Percentiles rank a stretch among this genome's conserved stretches.
Evolutionary conservation across 2,113 vertebrate species (phyloP).

Genomic region (Laticauda laticaudata): DNA sequence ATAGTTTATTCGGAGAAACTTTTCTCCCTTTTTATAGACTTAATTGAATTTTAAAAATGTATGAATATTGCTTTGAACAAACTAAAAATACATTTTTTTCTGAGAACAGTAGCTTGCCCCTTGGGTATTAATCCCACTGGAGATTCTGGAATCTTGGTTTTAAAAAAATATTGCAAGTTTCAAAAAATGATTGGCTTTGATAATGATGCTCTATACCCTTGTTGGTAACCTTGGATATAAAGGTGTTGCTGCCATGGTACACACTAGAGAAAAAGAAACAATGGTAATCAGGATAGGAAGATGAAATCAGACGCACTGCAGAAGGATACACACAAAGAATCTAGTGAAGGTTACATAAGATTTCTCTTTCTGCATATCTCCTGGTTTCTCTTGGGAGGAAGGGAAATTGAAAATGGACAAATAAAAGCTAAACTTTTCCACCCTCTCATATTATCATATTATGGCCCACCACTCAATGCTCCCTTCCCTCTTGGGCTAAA

Average conservation of each 20-base stretch:
- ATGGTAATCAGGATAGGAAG: constrained; percentile 22
- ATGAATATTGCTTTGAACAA: constrained; percentile 7
- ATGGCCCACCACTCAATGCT: neutral
- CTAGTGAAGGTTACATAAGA: neutral
- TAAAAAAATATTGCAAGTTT: constrained; percentile 29
- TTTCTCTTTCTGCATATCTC: neutral
- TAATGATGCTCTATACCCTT: constrained; percentile 56
- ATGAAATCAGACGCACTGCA: neutral
- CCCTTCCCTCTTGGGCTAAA: neutral
- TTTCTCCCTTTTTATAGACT: neutral
- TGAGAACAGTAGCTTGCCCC: constrained; percentile 23
- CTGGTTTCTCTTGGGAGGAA: neutral
- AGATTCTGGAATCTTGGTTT: constrained; percentile 51
- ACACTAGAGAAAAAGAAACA: constrained; percentile 43
- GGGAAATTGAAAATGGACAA: neutral
- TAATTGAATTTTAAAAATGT: neutral
- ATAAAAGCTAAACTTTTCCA: neutral
- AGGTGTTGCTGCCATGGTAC: constrained; percentile 29
- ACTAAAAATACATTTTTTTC: neutral
- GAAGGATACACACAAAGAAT: neutral
- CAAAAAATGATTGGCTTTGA: constrained; percentile 20
- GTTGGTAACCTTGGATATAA: constrained; percentile 63
- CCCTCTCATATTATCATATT: neutral
- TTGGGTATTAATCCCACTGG: constrained; percentile 25
- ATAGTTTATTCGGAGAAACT: neutral